A percentile compares a stretch with the other conserved stretches of the same genome.
Evolutionary conservation across 2,888 invertebrate species (phyloP).

Genomic region (Diarsia dahlii): DNA sequence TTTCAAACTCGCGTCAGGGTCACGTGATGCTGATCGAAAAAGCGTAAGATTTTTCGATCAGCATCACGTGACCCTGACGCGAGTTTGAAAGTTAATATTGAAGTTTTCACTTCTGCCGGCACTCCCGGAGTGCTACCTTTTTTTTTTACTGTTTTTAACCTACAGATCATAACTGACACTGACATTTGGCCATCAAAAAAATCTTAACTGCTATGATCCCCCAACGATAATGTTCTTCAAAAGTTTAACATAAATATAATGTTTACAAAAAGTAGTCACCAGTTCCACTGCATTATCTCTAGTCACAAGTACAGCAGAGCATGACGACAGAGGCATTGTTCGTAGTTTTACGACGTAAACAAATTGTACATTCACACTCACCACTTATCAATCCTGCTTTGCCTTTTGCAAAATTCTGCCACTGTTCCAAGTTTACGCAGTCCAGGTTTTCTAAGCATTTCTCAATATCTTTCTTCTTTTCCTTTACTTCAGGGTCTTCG

Average conservation of each 20-base stretch:
- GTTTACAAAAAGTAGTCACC: not conserved
- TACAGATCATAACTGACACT: not conserved
- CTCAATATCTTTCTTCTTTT: conserved; percentile 92
- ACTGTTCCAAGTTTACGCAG: conserved; percentile 87
- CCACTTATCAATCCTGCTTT: conserved; percentile 93
- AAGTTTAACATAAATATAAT: not conserved
- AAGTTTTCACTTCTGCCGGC: too few species aligned
- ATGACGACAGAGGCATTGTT: conserved; percentile 43
- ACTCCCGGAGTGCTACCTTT: too few species aligned
- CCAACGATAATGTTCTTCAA: not conserved
- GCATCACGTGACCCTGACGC: too few species aligned
- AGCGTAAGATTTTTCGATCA: too few species aligned
- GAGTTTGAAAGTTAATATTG: too few species aligned
- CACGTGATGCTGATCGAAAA: too few species aligned
- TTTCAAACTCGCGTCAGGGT: too few species aligned
- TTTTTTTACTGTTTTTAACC: not conserved
- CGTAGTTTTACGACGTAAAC: conserved; percentile 41
- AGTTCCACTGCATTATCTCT: conserved; percentile 15
- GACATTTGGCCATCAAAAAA: conserved; percentile 15
- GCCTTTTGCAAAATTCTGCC: conserved; percentile 92
- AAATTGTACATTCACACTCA: conserved; percentile 70
- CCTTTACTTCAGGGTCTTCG: conserved; percentile 91
- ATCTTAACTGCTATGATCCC: not conserved
- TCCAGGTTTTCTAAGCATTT: conserved; percentile 87
- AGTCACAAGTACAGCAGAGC: conserved; percentile 16